phyloP scores from a whole-genome alignment of 2,113 vertebrate genomes.

The Urocolius indicus region DNA sequence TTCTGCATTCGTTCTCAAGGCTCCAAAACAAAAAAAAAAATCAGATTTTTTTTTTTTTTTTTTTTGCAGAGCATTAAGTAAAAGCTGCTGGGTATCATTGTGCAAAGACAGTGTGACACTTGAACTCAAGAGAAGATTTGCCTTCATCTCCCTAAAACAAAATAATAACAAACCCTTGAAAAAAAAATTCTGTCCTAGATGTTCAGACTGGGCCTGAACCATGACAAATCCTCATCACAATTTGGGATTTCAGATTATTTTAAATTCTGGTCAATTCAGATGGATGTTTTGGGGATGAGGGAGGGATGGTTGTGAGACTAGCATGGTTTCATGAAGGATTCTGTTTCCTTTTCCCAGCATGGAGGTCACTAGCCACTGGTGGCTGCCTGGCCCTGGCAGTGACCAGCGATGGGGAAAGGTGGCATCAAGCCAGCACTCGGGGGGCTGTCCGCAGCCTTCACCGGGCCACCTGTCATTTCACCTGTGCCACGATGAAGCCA shows the following conservation, averaged over 20 bases:
- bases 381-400: fast-evolving
- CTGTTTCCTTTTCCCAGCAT: background rate
- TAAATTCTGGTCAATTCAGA: background rate
- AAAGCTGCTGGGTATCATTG: background rate
- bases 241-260: background rate
- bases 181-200: too few relatives aligned
- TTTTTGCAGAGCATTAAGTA: background rate
- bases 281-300: background rate
- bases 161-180: background rate
- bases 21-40: background rate
- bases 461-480: background rate
- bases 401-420: fast-evolving
- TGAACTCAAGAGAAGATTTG: background rate
- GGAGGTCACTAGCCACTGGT: fast-evolving
- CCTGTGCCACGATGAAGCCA: background rate
- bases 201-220: too few relatives aligned
- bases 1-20: background rate
- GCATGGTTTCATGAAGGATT: background rate
- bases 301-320: background rate
- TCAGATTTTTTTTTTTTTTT: background rate
- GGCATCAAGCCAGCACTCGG: fast-evolving
- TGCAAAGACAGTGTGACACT: background rate
- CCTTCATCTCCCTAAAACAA: background rate
- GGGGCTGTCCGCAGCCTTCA: background rate
- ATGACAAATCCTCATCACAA: fast-evolving